These are phyloP conservation scores for Ceuthmochares aereus DNA, from an alignment of 2,113 vertebrate species.

Conservation along the genomic window DNA sequence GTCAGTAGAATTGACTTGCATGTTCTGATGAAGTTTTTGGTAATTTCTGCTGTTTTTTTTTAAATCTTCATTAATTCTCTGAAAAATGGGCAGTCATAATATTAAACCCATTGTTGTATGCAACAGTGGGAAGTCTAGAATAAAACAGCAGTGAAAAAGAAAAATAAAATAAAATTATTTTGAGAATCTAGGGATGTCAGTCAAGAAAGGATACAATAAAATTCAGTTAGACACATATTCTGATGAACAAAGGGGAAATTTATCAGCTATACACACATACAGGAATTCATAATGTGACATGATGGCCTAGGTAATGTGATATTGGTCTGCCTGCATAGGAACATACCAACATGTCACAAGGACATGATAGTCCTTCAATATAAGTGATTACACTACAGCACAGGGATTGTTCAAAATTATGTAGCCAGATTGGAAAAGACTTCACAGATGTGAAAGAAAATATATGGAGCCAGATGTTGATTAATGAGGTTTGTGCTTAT, in stretches of 20 bases:
- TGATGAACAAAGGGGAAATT: not conserved
- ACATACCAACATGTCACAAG: not conserved
- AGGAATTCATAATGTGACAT: not conserved
- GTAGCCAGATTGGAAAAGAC: constrained; percentile 21
- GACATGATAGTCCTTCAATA: not conserved
- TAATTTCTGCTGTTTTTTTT: not conserved
- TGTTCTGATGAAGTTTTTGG: not conserved
- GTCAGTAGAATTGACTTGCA: not conserved
- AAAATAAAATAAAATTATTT: not conserved
- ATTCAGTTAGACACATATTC: not conserved
- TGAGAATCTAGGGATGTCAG: not conserved
- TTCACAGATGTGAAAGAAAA: constrained; percentile 37
- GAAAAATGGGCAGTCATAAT: not conserved
- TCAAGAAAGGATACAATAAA: not conserved
- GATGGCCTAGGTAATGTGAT: not conserved
- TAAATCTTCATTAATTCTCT: not conserved
- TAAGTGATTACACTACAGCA: not conserved
- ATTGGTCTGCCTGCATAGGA: not conserved
- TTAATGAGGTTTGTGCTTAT: constrained; percentile 23
- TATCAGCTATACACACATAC: not conserved
- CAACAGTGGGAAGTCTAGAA: not conserved
- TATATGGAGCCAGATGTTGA: constrained; percentile 27
- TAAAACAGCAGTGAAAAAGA: fast-evolving
- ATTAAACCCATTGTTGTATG: not conserved
- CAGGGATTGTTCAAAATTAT: not conserved